A percentile compares a stretch with the other conserved stretches of the same genome.
Conservation (phyloP, 30 jellyfish, hydroid and myxozoan genomes). For the Cassiopea andromeda region DNA sequence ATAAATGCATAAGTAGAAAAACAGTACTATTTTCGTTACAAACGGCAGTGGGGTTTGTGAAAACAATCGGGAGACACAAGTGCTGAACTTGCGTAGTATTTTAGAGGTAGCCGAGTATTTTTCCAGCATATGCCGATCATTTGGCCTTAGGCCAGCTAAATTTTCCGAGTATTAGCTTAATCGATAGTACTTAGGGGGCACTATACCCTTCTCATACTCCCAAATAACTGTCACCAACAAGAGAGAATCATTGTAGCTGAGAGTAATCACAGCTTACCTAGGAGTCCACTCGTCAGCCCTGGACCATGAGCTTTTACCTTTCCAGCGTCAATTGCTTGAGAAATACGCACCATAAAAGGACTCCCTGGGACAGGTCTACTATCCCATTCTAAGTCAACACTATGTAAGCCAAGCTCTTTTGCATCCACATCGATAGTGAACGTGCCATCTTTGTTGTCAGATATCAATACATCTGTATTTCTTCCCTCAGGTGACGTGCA, state of each 20-base stretch:
- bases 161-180: too few relatives aligned
- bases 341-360: slow-evolving; percentile 92
- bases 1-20: too few relatives aligned
- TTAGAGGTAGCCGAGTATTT: too few relatives aligned
- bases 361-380: slow-evolving; percentile 96
- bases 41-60: too few relatives aligned
- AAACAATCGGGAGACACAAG: too few relatives aligned
- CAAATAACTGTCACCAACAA: neutral
- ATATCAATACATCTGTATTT: slow-evolving; percentile 78
- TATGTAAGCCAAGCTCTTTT: slow-evolving; percentile 93
- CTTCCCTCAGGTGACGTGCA: slow-evolving; percentile 91
- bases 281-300: slow-evolving; percentile 84
- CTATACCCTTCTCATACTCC: too few relatives aligned
- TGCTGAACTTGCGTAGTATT: too few relatives aligned
- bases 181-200: too few relatives aligned
- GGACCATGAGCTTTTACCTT: slow-evolving; percentile 95
- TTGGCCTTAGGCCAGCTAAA: too few relatives aligned
- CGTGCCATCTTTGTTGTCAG: slow-evolving; percentile 97
- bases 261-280: slow-evolving; percentile 58
- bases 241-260: neutral
- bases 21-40: too few relatives aligned
- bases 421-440: slow-evolving; percentile 96
- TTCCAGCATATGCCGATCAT: too few relatives aligned
- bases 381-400: slow-evolving; percentile 96
- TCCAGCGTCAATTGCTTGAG: slow-evolving; percentile 88